Evolutionary conservation across 2,888 invertebrate genomes (phyloP).

Genomic region (Acanthosepion lycidas): DNA sequence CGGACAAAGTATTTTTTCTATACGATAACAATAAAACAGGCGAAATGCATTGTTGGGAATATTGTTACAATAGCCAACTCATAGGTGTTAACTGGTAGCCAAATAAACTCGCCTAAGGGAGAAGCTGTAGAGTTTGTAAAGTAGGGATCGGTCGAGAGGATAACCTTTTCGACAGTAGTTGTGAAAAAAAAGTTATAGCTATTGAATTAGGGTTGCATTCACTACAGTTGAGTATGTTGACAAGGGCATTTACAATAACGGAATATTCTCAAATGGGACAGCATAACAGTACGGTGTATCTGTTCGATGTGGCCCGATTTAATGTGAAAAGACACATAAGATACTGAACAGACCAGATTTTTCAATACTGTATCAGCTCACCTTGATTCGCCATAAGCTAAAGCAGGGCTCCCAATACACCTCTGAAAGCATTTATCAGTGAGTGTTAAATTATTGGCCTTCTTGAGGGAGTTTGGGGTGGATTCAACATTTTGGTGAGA

Average conservation of each 20-base stretch:
- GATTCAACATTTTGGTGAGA: neutral
- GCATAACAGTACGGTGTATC: neutral
- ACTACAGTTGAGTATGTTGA: slow-evolving; percentile 24
- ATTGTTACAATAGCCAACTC: slow-evolving; percentile 12
- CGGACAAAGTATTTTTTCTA: slow-evolving; percentile 34
- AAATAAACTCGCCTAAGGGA: neutral
- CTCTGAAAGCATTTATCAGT: neutral
- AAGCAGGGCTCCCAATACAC: neutral
- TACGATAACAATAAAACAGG: neutral
- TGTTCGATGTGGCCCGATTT: neutral
- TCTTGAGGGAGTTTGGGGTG: neutral
- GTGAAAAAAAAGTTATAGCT: neutral
- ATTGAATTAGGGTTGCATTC: neutral
- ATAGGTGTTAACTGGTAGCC: slow-evolving; percentile 39
- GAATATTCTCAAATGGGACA: slow-evolving; percentile 2
- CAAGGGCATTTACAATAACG: neutral
- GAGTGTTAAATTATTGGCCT: neutral
- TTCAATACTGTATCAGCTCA: neutral
- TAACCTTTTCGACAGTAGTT: slow-evolving; percentile 4
- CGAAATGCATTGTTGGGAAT: slow-evolving; percentile 37
- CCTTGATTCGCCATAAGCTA: neutral
- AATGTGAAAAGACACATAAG: neutral
- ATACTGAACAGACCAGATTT: neutral
- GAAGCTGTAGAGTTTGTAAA: neutral
- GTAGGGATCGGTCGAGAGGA: neutral